These are phyloP conservation scores for Linhomoeus sp. DNA, from an alignment of 2,888 invertebrate species.

Conservation along the genomic window DNA sequence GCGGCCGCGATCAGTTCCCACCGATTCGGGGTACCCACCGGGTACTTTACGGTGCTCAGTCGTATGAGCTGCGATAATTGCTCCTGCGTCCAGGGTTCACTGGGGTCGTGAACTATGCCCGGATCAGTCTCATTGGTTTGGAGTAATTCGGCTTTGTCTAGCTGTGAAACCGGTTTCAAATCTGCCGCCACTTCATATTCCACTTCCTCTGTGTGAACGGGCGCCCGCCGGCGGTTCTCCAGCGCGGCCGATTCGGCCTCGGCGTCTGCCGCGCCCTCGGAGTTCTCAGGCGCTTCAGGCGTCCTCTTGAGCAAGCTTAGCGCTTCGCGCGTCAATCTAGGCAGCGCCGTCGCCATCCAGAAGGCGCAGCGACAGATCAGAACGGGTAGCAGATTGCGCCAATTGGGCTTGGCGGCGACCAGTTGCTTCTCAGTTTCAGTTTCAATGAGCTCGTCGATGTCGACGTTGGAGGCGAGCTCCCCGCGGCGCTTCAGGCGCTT, in stretches of 20 bases:
- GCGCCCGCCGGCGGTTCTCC: not conserved
- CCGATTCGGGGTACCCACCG: conserved; percentile 58
- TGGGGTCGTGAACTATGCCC: too few species aligned
- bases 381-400: conserved; percentile 10
- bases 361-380: conserved; percentile 22
- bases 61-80: too few species aligned
- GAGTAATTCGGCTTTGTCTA: too few species aligned
- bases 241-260: conserved; percentile 25
- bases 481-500: conserved; percentile 14
- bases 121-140: too few species aligned
- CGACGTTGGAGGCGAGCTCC: conserved; percentile 5
- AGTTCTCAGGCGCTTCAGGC: conserved; percentile 8
- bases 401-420: conserved; percentile 8
- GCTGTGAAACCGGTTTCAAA: conserved; percentile 13
- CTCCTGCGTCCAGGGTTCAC: too few species aligned
- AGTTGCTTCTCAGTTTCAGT: conserved; percentile 12
- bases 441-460: conserved; percentile 7
- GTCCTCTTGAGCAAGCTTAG: too few species aligned
- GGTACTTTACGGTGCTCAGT: conserved; percentile 50
- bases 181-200: conserved; percentile 13
- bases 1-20: conserved; percentile 78
- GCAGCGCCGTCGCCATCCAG: not conserved
- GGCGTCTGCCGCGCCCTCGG: conserved; percentile 30
- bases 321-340: not conserved
- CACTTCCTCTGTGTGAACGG: conserved; percentile 1